Conservation (phyloP, 1,140 invertebrate genomes). For the Nasonia giraulti region DNA sequence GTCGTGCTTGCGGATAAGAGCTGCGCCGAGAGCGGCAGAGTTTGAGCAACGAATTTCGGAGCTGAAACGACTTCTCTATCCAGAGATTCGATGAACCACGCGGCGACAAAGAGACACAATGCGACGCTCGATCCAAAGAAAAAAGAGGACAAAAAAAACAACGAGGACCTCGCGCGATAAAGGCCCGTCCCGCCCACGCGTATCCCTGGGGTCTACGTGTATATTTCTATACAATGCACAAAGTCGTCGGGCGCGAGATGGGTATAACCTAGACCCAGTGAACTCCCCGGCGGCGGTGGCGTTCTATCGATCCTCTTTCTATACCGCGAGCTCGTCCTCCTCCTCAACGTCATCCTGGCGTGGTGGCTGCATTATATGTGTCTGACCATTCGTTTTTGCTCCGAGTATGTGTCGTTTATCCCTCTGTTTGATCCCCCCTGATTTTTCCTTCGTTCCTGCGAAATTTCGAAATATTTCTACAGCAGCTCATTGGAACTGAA, state of each 20-base stretch:
- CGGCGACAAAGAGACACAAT: too few relatives aligned
- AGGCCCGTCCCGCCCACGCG: not conserved
- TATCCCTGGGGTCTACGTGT: not conserved
- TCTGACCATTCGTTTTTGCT: not conserved
- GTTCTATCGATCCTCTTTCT: constrained; percentile 17
- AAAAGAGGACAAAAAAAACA: not conserved
- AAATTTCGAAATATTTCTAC: too few relatives aligned
- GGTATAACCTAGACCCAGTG: constrained; percentile 38
- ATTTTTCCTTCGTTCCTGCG: too few relatives aligned
- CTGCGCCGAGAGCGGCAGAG: too few relatives aligned
- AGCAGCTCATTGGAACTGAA: too few relatives aligned
- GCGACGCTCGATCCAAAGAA: too few relatives aligned
- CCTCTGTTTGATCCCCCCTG: not conserved
- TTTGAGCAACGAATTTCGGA: too few relatives aligned
- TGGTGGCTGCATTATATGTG: too few relatives aligned
- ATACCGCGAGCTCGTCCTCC: not conserved
- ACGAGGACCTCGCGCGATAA: not conserved
- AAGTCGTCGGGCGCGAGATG: not conserved
- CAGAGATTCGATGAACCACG: not conserved
- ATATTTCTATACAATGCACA: not conserved
- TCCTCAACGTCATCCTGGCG: not conserved
- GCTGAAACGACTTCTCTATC: not conserved
- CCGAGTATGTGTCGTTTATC: too few relatives aligned
- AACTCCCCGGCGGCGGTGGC: not conserved
- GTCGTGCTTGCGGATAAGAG: not conserved